Conservation (phyloP, 2,797 vertebrate genomes). For the Rhincodon typus region DNA sequence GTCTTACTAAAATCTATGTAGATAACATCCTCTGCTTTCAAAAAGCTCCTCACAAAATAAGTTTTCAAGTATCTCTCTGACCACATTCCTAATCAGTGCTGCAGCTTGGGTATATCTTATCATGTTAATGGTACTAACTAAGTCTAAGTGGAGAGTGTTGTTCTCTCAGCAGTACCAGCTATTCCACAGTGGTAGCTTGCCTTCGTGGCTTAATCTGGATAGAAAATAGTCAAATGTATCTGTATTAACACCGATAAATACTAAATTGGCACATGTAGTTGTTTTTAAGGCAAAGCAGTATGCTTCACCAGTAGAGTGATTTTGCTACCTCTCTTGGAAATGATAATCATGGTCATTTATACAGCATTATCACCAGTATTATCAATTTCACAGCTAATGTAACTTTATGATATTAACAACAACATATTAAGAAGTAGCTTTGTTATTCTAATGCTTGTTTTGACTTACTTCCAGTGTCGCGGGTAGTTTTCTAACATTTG, state of each 20-base stretch:
- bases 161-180: background rate
- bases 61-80: background rate
- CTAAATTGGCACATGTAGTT: background rate
- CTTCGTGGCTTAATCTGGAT: background rate
- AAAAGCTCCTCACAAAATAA: background rate
- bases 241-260: background rate
- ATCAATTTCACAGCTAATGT: background rate
- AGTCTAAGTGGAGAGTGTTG: background rate
- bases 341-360: background rate
- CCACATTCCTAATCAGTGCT: background rate
- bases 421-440: background rate
- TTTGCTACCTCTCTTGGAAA: background rate
- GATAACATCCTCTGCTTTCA: background rate
- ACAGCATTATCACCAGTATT: background rate
- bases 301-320: background rate
- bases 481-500: background rate
- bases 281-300: background rate
- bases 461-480: background rate
- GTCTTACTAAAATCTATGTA: no score
- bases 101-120: background rate
- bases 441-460: background rate
- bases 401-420: background rate
- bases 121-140: background rate
- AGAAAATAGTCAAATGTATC: background rate
- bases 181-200: background rate